Base-by-base conservation (phyloP, 2,797 vertebrate genomes). In the Okamejei kenojei region DNA sequence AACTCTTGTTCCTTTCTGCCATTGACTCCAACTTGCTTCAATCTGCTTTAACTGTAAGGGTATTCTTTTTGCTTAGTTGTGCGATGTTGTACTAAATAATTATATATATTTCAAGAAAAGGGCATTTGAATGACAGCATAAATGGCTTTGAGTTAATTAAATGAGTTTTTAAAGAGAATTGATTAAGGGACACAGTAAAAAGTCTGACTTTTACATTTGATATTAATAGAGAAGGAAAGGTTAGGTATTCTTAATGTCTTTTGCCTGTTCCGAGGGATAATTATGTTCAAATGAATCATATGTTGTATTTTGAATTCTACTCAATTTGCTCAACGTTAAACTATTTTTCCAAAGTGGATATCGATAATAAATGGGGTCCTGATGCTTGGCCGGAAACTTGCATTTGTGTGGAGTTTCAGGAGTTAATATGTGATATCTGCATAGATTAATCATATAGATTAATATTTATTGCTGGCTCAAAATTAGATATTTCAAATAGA, bases 381-480 rank as follows among this genome's bases (percentile, higher is more conserved):
- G 71, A 29, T 45, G 21, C 29, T 63, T 29, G 71, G 45, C 4
- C 65, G 23, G 82, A 35, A 65, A 19, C 54, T 84, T 26, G 61
- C 8, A 54, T 82, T 82, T 88, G n/a, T 17, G 32, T 73, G 71
- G 73, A 54, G 71, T 13, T n/a, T 54, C 15, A 5, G 38, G 26
- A 54, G n/a, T 76, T 74, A 68, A 58, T 76, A 92, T 58, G 19
- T 68, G 35, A 29, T 71, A 58, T 74, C 23, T n/a, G 26, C 23
- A 45, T 76, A 74, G 90, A 92, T 74, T 76, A 92, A 92, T 76
- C 45, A 73, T 92, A 54, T 26, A 92, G 54, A 92, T 76, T 54
- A 92, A 76, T 92, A 45, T 19, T n/a, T 45, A 54, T 71, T 74
- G 71, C 26, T 35, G 21, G 23, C 13, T 74, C 76, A 92, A 74